Evolutionary conservation across 2,797 vertebrate genomes (phyloP).

Genomic region (Chromis chromis): DNA sequence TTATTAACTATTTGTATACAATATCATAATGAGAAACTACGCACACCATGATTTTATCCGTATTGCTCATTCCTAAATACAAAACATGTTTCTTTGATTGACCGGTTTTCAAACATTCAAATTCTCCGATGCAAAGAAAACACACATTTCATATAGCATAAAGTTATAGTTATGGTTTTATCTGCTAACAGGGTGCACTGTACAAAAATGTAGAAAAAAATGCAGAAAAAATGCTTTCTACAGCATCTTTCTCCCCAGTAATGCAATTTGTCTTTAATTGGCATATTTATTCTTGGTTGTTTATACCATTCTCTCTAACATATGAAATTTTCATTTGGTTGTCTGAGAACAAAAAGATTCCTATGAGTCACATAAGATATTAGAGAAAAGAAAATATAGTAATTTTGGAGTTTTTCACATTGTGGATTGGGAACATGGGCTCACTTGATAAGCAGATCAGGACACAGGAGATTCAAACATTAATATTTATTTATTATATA

Average conservation of each 20-base stretch:
- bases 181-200: not conserved
- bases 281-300: not conserved
- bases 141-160: too few relatives aligned
- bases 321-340: not conserved
- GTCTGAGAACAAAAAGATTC: not conserved
- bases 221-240: not conserved
- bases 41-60: not conserved
- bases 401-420: not conserved
- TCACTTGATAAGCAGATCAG: slow-evolving; percentile 5
- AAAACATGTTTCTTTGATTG: too few relatives aligned
- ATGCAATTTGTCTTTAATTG: not conserved
- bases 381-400: not conserved
- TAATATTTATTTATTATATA: slow-evolving; percentile 8
- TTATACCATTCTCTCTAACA: not conserved
- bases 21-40: too few relatives aligned
- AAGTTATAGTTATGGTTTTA: not conserved
- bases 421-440: not conserved
- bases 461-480: slow-evolving; percentile 7
- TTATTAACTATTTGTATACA: not conserved
- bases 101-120: too few relatives aligned
- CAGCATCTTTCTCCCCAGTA: not conserved
- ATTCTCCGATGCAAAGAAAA: too few relatives aligned
- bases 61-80: too few relatives aligned
- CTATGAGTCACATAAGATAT: not conserved
- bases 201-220: too few relatives aligned